These are phyloP conservation scores for Asteroscopus sphinx DNA, from an alignment of 2,888 invertebrate species.

Conservation along the genomic window DNA sequence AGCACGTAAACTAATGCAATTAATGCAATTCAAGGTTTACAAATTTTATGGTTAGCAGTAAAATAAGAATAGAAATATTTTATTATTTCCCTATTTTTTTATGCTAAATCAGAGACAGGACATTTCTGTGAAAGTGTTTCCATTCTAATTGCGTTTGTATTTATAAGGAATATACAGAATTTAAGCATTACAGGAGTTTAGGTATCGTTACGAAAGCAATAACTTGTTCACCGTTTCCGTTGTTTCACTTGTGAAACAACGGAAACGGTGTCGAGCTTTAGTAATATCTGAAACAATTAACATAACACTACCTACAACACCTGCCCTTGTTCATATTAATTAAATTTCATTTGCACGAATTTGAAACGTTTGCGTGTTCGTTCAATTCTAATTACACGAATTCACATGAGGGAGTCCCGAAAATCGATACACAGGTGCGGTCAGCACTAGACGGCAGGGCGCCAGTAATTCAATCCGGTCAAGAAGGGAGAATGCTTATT, in stretches of 20 bases:
- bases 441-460: conserved; percentile 81
- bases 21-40: no score
- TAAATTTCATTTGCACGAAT: conserved; percentile 49
- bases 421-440: conserved; percentile 58
- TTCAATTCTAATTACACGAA: conserved; percentile 54
- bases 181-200: background rate
- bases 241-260: conserved; percentile 28
- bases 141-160: conserved; percentile 13
- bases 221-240: no score
- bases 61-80: conserved; percentile 9
- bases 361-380: conserved; percentile 53
- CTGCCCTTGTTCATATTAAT: conserved; percentile 48
- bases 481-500: conserved; percentile 77
- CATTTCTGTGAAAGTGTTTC: background rate
- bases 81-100: background rate
- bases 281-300: conserved; percentile 46
- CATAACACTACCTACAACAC: conserved; percentile 44
- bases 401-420: conserved; percentile 51
- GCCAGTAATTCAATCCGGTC: conserved; percentile 79
- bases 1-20: conserved; percentile 1
- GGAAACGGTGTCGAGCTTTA: conserved; percentile 27
- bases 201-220: conserved; percentile 20
- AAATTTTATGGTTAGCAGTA: no score
- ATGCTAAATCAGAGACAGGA: background rate
- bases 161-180: conserved; percentile 16